Evolutionary conservation across 2,797 vertebrate genomes (phyloP).

Genomic region (Sebastes baramenuke): DNA sequence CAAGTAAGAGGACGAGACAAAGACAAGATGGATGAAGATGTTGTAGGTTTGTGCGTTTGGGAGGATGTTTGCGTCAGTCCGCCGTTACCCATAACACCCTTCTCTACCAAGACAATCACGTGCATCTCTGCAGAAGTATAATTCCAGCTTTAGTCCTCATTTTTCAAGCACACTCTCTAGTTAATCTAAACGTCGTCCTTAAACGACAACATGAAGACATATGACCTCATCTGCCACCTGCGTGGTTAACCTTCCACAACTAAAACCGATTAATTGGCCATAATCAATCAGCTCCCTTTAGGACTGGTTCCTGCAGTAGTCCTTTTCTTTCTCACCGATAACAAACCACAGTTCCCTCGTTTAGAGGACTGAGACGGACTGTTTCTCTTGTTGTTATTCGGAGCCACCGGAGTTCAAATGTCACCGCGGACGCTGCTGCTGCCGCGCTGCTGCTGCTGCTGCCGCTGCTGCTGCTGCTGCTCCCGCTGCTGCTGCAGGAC

Average conservation of each 20-base stretch:
- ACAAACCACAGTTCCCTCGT: background rate
- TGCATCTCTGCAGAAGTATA: too few relatives aligned
- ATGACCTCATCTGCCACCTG: background rate
- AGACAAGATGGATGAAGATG: too few relatives aligned
- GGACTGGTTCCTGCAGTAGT: too few relatives aligned
- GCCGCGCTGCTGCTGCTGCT: too few relatives aligned
- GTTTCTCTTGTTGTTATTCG: background rate
- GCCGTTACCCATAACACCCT: too few relatives aligned
- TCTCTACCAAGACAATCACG: too few relatives aligned
- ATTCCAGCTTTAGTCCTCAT: too few relatives aligned
- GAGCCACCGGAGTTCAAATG: slow-evolving; percentile 12
- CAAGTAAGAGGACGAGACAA: too few relatives aligned
- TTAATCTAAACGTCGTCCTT: background rate
- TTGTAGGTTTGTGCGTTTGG: too few relatives aligned
- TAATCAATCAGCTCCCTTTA: background rate
- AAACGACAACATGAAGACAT: background rate
- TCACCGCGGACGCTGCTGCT: background rate
- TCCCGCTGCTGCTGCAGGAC: background rate
- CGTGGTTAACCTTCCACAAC: background rate
- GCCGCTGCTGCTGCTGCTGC: too few relatives aligned
- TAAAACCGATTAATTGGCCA: background rate
- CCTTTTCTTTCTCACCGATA: background rate
- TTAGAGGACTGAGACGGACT: background rate
- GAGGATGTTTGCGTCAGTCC: too few relatives aligned
- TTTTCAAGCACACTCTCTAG: too few relatives aligned